Evolutionary conservation across 1,140 invertebrate genomes (phyloP).

Genomic region (Pararge aegeria): DNA sequence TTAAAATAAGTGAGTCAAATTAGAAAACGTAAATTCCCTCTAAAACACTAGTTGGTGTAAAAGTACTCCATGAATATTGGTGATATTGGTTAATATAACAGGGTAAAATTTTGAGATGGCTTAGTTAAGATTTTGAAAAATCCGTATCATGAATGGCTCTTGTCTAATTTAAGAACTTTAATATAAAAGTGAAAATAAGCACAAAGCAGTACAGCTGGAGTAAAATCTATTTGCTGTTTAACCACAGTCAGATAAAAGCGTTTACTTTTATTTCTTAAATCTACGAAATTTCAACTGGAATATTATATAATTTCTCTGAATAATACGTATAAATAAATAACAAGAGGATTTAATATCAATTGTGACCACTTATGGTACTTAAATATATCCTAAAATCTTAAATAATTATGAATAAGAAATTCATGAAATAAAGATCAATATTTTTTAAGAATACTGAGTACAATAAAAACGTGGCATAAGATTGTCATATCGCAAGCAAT

Average conservation of each 20-base stretch:
- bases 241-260: slow-evolving; percentile 29
- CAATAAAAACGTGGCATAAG: not conserved
- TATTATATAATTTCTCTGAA: slow-evolving; percentile 17
- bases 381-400: not conserved
- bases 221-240: not conserved
- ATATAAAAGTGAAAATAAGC: no score
- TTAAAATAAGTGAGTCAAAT: no score
- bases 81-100: no score
- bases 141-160: no score
- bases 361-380: not conserved
- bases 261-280: slow-evolving; percentile 18
- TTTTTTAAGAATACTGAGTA: slow-evolving; percentile 6
- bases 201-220: no score
- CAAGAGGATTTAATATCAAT: slow-evolving; percentile 29
- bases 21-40: no score
- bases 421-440: slow-evolving; percentile 1
- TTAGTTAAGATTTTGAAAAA: no score
- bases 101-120: no score
- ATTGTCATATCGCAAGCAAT: slow-evolving; percentile 3
- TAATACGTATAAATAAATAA: slow-evolving; percentile 27
- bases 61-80: no score
- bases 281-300: slow-evolving; percentile 27
- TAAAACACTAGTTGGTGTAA: no score
- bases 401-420: not conserved
- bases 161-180: no score